A percentile compares a stretch with the other conserved stretches of the same genome.
These are phyloP conservation scores for Erannis defoliaria DNA, from an alignment of 2,888 invertebrate species.

Conservation along the genomic window DNA sequence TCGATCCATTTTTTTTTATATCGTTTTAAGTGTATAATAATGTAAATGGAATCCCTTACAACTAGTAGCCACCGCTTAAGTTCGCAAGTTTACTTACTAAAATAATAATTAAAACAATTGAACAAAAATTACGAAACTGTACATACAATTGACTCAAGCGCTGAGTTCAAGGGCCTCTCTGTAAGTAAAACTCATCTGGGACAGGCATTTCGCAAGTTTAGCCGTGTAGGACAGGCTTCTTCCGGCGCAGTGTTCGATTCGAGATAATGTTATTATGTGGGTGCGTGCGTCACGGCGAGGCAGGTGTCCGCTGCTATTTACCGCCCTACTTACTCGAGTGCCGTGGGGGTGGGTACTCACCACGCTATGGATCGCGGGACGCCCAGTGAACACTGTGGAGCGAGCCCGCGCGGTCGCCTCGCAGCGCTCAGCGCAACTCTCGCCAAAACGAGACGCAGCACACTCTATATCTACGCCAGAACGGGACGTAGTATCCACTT, in stretches of 20 bases:
- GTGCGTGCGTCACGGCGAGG: conserved; percentile 65
- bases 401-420: conserved; percentile 77
- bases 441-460: conserved; percentile 65
- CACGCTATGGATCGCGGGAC: conserved; percentile 78
- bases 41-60: no score
- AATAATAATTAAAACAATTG: no score
- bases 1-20: no score
- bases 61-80: no score
- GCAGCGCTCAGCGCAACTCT: conserved; percentile 50
- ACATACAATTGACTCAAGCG: no score
- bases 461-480: conserved; percentile 63
- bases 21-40: no score
- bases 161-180: no score
- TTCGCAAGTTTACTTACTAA: no score
- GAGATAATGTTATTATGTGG: conserved; percentile 50
- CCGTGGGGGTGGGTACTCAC: conserved; percentile 66
- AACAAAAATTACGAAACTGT: no score
- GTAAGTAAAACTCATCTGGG: no score
- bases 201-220: not conserved
- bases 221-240: conserved; percentile 18
- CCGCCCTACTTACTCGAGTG: conserved; percentile 77
- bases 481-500: conserved; percentile 65
- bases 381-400: conserved; percentile 77
- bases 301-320: conserved; percentile 81
- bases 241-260: conserved; percentile 28